Evolutionary conservation across 2,888 invertebrate genomes (phyloP).

Genomic region (Oxycera nigricornis): DNA sequence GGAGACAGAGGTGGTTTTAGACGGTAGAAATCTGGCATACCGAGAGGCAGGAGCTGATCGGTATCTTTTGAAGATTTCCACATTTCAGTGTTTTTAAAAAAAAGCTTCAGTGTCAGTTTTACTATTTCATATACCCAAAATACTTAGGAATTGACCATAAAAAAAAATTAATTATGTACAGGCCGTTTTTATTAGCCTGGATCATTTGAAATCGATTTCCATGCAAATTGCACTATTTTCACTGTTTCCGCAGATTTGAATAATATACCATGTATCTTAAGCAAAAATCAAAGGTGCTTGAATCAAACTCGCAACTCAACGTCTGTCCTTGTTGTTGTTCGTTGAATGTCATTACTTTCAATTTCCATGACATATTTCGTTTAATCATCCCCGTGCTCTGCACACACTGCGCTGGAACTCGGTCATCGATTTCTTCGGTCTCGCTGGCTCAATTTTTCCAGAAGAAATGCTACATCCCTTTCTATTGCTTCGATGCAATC

Average conservation of each 20-base stretch:
- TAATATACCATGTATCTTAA: conserved; percentile 2
- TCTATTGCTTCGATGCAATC: background rate
- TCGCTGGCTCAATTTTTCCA: background rate
- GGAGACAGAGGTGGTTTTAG: no score
- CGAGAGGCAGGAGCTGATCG: no score
- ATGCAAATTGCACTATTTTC: background rate
- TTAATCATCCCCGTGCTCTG: conserved; percentile 8
- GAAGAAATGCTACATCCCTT: background rate
- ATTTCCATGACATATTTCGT: conserved; percentile 36
- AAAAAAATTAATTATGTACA: background rate
- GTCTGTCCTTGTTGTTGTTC: conserved; percentile 17
- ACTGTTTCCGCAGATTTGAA: background rate
- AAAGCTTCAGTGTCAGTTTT: no score
- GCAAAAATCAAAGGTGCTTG: conserved; percentile 20
- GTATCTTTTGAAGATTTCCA: no score
- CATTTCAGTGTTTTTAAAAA: no score
- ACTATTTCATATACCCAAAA: no score
- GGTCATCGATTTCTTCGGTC: conserved; percentile 35
- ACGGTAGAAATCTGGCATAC: no score
- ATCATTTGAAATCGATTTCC: background rate
- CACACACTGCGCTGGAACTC: conserved; percentile 28
- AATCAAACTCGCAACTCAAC: conserved; percentile 11
- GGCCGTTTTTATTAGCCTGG: no score
- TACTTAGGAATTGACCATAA: no score
- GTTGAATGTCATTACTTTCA: conserved; percentile 28